Evolutionary conservation across 1,140 invertebrate genomes (phyloP), one percentile per base, ranked within the genome.

Genomic region (Drosophila prosaltans): DNA sequence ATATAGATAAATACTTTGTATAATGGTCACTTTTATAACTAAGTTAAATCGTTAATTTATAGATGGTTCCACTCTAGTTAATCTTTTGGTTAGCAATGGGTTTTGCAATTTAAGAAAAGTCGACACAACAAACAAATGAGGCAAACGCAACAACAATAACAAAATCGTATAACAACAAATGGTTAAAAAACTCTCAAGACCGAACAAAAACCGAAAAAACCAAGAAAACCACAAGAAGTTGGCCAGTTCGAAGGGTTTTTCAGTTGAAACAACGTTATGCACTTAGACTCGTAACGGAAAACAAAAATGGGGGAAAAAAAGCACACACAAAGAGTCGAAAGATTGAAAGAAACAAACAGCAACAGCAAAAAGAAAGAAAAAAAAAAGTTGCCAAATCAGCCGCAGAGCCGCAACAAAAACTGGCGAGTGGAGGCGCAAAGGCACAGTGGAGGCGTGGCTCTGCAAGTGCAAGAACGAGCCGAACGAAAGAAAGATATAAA

Each of bases 381-480:
- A 78, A 79, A 88, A 77, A 83, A n/a, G n/a, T 88, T 88, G 83
- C 72, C 80, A 83, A 88, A 89, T 88, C 84, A 80, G 83, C 77
- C 83, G 64, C 84, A 80, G 65, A 71, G 43, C 55, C 41, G 54
- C 69, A 72, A 43, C 69, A 72, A 74, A 72, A 86, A 68, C 65
- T 75, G 68, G 21, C 26, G 24, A 36, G 6, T 36, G 6, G 32
- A 24, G 40, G 21, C 26, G 61, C 45, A 65, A 11, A n/a, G 21
- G 45, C 28, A 26, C 21, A 71, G 36, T 67, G 54, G 68, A 69
- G 73, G 76, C 76, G 73, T 79, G 73, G 76, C 74, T 54, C 11
- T 26, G 32, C 2, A 21, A 36, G 61, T 60, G 57, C 41, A 48
- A 51, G 58, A 54, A 58, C 40, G 32, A 43, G 54, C 32, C 32